Base-by-base conservation (phyloP, 2,888 invertebrate genomes). In the Hedya salicella region DNA sequence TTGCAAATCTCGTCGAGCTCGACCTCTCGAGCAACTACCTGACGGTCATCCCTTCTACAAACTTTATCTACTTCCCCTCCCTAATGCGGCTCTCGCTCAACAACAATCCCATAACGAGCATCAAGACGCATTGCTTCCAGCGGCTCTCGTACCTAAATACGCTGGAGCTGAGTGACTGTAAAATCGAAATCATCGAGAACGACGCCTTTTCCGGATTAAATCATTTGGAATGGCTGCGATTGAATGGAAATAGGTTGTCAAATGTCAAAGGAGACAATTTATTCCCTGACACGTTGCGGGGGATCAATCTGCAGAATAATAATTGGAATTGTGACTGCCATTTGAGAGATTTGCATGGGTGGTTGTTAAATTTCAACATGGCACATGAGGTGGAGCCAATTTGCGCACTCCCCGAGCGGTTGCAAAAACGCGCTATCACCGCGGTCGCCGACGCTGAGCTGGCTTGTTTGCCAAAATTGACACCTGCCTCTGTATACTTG, bases 291-390 rank as follows among this genome's bases (percentile, higher is more conserved):
- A 94, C 95, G 54, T 89, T 97, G 73, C 95, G 96, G 75, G 97
- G 96, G 66, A 94, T 97, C 67, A 95, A 96, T 77, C 89, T 98
- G 73, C 96, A 97, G 83, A 95, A 95, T 82, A 98, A 98, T 93
- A 95, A 96, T 72, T 98, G 97, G 98, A 94, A 95, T 74, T 98
- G 98, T 87, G 97, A 97, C 86, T 98, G 98, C 85, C 94, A 95
- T 74, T 92, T 97, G 78, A 91, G 95, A 73, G 95, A 96, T 76
- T 89, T 97, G 78, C 95, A 96, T 79, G 88, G 93, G 70, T 97
- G 97, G 97, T 93, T 98, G 76, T 93, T 93, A 72, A 94, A 94
- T 80, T 95, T 95, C 80, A 95, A 95, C 78, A 95, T 96, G 73
- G 96, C 97, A 8, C 95, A 96, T 79, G 94, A 95, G 32, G 94